phyloP scores from a whole-genome alignment of 2,113 vertebrate genomes.

The Collichthys lucidus region DNA sequence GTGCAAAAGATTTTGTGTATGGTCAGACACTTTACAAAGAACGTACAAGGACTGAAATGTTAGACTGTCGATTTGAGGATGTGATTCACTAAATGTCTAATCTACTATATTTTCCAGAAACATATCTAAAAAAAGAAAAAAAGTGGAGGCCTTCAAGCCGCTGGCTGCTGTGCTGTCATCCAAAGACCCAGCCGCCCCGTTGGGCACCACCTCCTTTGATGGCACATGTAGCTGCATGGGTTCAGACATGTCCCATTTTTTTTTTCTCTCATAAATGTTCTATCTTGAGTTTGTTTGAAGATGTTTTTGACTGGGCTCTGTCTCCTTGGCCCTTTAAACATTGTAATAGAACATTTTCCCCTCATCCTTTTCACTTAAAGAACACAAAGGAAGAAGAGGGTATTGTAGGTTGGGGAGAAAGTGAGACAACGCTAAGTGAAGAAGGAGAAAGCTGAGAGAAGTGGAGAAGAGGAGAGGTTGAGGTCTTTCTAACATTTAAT shows the following conservation, averaged over 20 bases:
- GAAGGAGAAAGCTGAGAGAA: slow-evolving; percentile 5
- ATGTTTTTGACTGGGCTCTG: slow-evolving; percentile 17
- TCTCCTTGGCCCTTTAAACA: slow-evolving; percentile 52
- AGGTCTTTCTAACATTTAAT: slow-evolving; percentile 43
- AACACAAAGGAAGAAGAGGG: slow-evolving; percentile 17
- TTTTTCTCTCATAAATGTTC: slow-evolving; percentile 22
- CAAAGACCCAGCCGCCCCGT: slow-evolving; percentile 32
- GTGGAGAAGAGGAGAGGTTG: slow-evolving; percentile 8
- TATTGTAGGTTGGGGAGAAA: slow-evolving; percentile 16
- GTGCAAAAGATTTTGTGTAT: not conserved
- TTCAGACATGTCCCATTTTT: slow-evolving; percentile 23
- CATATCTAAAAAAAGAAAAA: not conserved
- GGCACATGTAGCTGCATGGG: slow-evolving; percentile 39
- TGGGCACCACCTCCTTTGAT: slow-evolving; percentile 18
- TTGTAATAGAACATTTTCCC: slow-evolving; percentile 17
- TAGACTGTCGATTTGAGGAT: no score
- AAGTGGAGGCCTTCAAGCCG: slow-evolving; percentile 27
- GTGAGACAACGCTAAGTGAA: slow-evolving; percentile 29
- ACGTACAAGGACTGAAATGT: no score
- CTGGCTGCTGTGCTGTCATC: slow-evolving; percentile 46
- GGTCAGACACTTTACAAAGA: not conserved
- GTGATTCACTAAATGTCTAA: not conserved
- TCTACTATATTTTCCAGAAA: slow-evolving; percentile 13
- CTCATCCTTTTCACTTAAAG: slow-evolving; percentile 28
- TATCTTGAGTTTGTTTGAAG: slow-evolving; percentile 45